Conservation (phyloP, 2,888 invertebrate genomes). For the Microchrysa polita region DNA sequence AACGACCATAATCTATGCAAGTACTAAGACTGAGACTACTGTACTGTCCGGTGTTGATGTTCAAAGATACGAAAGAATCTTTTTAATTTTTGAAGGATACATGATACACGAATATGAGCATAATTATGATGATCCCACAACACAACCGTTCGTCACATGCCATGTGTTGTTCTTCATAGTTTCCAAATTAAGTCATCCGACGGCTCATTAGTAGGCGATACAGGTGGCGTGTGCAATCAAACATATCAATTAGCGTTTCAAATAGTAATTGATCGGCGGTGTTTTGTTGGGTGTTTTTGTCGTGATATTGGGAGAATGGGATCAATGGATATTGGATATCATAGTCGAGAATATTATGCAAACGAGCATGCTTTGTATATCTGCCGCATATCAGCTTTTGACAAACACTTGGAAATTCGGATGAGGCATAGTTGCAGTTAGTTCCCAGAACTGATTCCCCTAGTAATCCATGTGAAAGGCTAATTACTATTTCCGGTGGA, state of each 20-base stretch:
- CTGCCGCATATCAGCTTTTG: no score
- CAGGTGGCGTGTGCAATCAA: neutral
- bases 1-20: no score
- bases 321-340: neutral
- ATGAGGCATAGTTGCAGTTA: no score
- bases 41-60: neutral
- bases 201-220: neutral
- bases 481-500: no score
- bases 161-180: neutral
- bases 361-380: no score
- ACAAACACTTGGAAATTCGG: no score
- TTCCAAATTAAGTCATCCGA: neutral
- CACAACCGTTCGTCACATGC: neutral
- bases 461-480: no score
- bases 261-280: constrained; percentile 4
- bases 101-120: neutral
- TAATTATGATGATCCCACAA: neutral
- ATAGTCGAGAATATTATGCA: no score
- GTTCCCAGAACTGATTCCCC: no score
- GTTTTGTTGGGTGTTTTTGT: no score
- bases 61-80: neutral
- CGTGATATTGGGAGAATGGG: neutral
- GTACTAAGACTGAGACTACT: neutral
- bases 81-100: neutral
- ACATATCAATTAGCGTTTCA: constrained; percentile 5